Percentiles rank a stretch among this genome's conserved stretches.
Conservation (phyloP, 2,113 vertebrate species). For the Myiozetetes cayanensis region DNA sequence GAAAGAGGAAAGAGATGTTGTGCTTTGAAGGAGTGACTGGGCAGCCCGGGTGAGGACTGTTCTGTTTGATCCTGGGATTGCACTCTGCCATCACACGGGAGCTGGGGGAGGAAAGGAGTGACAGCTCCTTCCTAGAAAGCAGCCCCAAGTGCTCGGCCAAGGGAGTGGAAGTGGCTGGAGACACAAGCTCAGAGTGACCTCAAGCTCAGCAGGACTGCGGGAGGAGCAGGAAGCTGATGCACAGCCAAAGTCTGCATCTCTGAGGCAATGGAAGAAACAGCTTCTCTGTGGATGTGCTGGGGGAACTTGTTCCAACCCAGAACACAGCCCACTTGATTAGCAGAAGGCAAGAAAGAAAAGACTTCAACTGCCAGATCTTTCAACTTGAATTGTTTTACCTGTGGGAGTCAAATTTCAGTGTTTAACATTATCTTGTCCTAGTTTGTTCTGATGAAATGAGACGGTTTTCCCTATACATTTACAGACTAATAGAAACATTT, state of each 20-base stretch:
- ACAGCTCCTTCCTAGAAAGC: not conserved
- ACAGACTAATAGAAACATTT: not conserved
- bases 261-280: not conserved
- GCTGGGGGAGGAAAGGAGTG: not conserved
- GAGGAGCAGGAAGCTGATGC: not conserved
- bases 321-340: not conserved
- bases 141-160: accelerated
- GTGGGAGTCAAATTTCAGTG: not conserved
- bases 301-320: not conserved
- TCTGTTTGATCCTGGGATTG: not conserved
- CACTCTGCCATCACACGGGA: accelerated
- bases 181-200: not conserved
- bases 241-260: not conserved
- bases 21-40: not conserved
- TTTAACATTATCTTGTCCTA: not conserved
- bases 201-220: not conserved
- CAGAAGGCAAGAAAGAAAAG: not conserved
- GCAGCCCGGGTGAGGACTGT: not conserved
- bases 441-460: not conserved
- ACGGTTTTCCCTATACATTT: not conserved
- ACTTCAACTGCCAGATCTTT: not conserved
- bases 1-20: not conserved
- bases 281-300: not conserved
- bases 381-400: not conserved
- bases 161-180: accelerated